Conservation (phyloP, 2,113 vertebrate genomes). For the Oryzias celebensis region DNA sequence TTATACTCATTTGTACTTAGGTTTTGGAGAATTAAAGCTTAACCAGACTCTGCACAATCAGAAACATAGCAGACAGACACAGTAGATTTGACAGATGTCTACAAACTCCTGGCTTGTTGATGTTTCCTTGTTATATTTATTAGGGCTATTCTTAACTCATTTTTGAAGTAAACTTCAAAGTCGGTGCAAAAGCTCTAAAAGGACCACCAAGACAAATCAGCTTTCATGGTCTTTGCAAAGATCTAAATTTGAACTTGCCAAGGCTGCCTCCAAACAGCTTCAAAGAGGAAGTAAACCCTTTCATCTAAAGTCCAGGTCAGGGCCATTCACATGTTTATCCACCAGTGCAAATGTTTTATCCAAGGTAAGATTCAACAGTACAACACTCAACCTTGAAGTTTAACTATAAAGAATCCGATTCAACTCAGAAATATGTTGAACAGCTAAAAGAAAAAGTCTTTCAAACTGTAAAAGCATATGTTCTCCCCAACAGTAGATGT, state of each 20-base stretch:
- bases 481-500: too few species aligned
- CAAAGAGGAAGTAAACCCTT: conserved; percentile 39
- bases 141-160: too few species aligned
- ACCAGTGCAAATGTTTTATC: conserved; percentile 24
- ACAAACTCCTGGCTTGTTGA: too few species aligned
- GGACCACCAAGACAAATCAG: conserved; percentile 14
- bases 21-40: too few species aligned
- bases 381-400: neutral
- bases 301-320: conserved; percentile 36
- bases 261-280: conserved; percentile 16
- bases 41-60: too few species aligned
- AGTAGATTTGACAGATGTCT: too few species aligned
- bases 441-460: too few species aligned
- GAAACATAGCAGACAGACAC: too few species aligned
- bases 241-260: conserved; percentile 19
- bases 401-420: neutral
- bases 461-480: too few species aligned
- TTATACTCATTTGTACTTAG: too few species aligned
- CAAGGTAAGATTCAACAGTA: conserved; percentile 11
- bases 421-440: too few species aligned
- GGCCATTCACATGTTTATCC: conserved; percentile 26
- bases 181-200: conserved; percentile 2
- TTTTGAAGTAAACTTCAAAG: conserved; percentile 8
- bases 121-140: too few species aligned
- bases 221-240: conserved; percentile 2